These are phyloP conservation scores for Aurelia sp. DNA, from an alignment of 30 jellyfish, hydroid and myxozoan genomes.

Conservation along the genomic window DNA sequence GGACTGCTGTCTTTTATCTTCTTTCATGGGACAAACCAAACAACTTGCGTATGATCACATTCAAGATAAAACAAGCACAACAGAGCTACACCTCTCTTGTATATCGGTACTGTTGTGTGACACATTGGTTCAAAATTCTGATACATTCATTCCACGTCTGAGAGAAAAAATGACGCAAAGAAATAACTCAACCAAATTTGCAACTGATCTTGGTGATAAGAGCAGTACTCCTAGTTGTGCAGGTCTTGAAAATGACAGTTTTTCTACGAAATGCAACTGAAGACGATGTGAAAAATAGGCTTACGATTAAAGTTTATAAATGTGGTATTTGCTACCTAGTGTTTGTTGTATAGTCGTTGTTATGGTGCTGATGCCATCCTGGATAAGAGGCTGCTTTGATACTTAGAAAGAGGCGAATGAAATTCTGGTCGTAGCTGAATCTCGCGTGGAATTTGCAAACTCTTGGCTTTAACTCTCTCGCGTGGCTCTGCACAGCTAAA, in stretches of 20 bases:
- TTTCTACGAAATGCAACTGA: not conserved
- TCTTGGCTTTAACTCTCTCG: conserved; percentile 23
- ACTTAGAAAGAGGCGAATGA: conserved; percentile 82
- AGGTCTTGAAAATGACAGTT: not conserved
- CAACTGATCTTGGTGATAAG: too few species aligned
- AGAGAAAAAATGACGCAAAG: too few species aligned
- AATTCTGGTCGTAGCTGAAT: conserved; percentile 68
- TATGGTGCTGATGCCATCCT: conserved; percentile 45
- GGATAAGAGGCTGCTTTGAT: conserved; percentile 80
- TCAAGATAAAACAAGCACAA: too few species aligned
- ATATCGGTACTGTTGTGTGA: too few species aligned
- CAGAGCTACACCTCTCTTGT: too few species aligned
- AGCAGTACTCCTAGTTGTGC: too few species aligned
- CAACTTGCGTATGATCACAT: too few species aligned
- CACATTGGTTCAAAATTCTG: too few species aligned
- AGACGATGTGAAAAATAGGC: not conserved
- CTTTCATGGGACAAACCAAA: too few species aligned
- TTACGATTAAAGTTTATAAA: not conserved
- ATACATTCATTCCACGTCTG: too few species aligned
- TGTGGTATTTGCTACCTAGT: not conserved
- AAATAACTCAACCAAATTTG: too few species aligned
- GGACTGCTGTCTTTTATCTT: too few species aligned
- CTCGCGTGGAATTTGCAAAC: conserved; percentile 54
- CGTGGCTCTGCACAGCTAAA: conserved; percentile 76
- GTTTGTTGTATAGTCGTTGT: not conserved